Percentiles rank a stretch among this genome's conserved stretches.
phyloP scores from a whole-genome alignment of 1,140 invertebrate genomes.

The Aphaenogaster ashmeadi region DNA sequence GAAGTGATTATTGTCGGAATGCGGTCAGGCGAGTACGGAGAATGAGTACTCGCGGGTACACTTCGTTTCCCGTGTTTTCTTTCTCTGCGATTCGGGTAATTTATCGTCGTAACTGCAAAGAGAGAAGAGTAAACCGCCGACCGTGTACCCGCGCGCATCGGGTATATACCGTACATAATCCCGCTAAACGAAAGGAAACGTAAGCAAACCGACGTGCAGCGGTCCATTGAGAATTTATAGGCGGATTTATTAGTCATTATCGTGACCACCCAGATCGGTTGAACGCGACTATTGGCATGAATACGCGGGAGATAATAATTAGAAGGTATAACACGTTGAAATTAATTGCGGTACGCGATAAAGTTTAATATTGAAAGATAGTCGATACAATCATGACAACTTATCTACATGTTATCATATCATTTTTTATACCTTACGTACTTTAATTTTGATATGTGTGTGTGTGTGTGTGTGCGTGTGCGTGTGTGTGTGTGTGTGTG shows the following conservation, averaged over 20 bases:
- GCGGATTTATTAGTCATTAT: constrained; percentile 58
- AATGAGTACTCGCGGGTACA: constrained; percentile 57
- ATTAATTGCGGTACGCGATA: constrained; percentile 33
- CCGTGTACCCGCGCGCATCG: constrained; percentile 20
- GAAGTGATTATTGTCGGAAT: constrained; percentile 66
- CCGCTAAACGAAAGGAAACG: constrained; percentile 61
- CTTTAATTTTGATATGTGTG: background rate
- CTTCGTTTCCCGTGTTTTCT: constrained; percentile 61
- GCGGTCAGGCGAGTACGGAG: constrained; percentile 61
- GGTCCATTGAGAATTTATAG: constrained; percentile 62
- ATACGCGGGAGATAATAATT: constrained; percentile 54
- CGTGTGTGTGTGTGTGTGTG: too few relatives aligned
- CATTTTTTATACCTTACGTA: background rate
- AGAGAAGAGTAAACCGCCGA: constrained; percentile 47
- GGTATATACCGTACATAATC: constrained; percentile 50
- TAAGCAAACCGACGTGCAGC: constrained; percentile 43
- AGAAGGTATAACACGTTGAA: constrained; percentile 21
- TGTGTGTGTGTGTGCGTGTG: too few relatives aligned
- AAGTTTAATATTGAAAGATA: constrained; percentile 19
- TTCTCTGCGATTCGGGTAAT: constrained; percentile 64
- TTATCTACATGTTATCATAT: background rate
- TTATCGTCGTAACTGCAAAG: constrained; percentile 58
- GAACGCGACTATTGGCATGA: constrained; percentile 22
- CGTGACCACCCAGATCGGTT: constrained; percentile 39
- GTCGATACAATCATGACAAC: background rate